Conservation (phyloP, 2,797 vertebrate species). For the Myotis findleyi region DNA sequence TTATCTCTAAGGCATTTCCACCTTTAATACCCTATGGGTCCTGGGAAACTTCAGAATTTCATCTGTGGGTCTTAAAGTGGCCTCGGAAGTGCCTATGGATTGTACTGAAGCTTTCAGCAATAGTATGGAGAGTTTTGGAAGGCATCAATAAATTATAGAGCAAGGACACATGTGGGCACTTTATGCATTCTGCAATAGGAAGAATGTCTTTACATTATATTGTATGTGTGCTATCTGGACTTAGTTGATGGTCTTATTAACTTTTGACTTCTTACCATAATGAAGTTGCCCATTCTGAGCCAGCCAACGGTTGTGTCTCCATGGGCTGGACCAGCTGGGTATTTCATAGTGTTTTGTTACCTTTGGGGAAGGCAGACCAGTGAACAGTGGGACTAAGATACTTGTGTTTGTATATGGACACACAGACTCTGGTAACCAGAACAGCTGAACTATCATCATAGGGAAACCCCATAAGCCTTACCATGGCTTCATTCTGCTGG, state of each 20-base stretch:
- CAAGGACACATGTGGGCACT: background rate
- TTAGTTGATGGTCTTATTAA: background rate
- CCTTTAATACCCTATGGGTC: background rate
- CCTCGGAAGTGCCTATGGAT: background rate
- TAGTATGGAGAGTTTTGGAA: background rate
- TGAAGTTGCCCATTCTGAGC: background rate
- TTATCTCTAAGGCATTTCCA: background rate
- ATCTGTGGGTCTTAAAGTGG: background rate
- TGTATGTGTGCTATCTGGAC: background rate
- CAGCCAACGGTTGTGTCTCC: background rate
- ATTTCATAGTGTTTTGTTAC: background rate
- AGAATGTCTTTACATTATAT: background rate
- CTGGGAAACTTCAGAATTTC: conserved; percentile 11
- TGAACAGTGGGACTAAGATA: background rate
- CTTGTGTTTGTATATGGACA: background rate
- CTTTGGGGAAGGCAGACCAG: background rate
- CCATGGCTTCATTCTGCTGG: background rate
- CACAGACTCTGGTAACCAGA: background rate
- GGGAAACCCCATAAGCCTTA: fast-evolving
- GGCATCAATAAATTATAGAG: background rate
- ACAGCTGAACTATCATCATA: background rate
- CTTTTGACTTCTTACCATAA: background rate
- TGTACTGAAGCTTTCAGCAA: background rate
- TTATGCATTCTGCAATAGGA: background rate
- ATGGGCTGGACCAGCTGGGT: background rate